These are phyloP conservation scores for Pomatorhinus ruficollis DNA, from an alignment of 2,113 vertebrate genomes.

Conservation along the genomic window DNA sequence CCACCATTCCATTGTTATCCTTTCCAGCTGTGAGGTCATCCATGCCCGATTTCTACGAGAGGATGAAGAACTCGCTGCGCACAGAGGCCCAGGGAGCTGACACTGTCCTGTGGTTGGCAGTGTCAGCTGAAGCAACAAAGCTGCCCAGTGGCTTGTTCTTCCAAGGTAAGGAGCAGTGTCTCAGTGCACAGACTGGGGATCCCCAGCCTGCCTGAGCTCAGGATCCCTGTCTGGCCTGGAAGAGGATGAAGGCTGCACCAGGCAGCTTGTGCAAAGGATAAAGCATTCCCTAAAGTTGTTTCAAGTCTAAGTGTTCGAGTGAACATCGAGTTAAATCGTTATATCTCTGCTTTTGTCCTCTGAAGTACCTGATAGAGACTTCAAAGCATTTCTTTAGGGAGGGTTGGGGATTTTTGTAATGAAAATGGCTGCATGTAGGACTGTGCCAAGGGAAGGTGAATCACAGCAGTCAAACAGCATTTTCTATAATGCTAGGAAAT, in stretches of 20 bases:
- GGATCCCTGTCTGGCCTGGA: background rate
- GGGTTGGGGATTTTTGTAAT: background rate
- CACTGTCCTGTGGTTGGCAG: conserved; percentile 76
- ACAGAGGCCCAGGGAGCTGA: conserved; percentile 82
- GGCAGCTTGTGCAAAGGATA: background rate
- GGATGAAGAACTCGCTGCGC: conserved; percentile 79
- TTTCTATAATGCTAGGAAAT: background rate
- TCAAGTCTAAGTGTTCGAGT: background rate
- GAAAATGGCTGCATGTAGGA: background rate
- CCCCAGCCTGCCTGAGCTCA: background rate
- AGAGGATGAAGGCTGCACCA: background rate
- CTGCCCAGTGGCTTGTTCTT: conserved; percentile 80
- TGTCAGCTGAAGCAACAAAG: conserved; percentile 51
- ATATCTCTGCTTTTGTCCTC: background rate
- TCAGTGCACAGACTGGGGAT: background rate
- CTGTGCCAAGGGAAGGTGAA: background rate
- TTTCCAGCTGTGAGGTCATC: conserved; percentile 73
- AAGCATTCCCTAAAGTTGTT: background rate
- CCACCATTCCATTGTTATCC: background rate
- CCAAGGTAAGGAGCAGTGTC: conserved; percentile 72
- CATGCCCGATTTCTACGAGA: conserved; percentile 80
- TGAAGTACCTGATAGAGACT: background rate
- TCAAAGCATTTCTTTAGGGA: background rate
- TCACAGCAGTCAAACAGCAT: background rate
- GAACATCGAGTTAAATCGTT: background rate